phyloP scores from a whole-genome alignment of 2,797 vertebrate species.

The Acridotheres tristis region DNA sequence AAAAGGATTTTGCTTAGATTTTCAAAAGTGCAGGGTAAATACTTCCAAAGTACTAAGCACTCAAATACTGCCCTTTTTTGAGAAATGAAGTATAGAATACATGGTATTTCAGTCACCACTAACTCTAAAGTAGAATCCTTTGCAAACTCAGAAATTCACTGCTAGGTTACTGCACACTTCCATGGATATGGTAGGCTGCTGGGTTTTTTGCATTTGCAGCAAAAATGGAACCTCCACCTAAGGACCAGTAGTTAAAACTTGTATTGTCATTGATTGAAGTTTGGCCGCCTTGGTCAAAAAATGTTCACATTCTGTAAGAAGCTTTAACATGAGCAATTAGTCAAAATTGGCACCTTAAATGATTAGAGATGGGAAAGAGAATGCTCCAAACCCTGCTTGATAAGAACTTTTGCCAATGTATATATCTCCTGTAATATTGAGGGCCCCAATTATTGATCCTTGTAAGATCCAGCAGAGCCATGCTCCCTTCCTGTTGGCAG shows the following conservation, averaged over 20 bases:
- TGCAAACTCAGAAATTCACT: background rate
- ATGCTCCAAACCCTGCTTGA: background rate
- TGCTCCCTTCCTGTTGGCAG: background rate
- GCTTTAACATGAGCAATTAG: background rate
- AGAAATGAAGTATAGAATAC: background rate
- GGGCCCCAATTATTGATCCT: background rate
- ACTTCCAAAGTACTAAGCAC: conserved; percentile 2
- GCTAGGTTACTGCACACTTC: background rate
- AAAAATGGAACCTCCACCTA: background rate
- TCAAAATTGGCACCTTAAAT: background rate
- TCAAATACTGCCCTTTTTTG: background rate
- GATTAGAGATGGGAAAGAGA: background rate
- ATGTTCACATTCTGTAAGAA: background rate
- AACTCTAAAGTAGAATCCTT: background rate
- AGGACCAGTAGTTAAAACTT: background rate
- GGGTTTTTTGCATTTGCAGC: background rate
- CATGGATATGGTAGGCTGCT: background rate
- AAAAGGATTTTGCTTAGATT: conserved; percentile 27
- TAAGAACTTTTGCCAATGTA: background rate
- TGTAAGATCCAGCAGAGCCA: background rate
- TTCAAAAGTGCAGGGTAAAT: conserved; percentile 10
- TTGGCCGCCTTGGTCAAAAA: background rate
- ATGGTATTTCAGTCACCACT: conserved; percentile 1
- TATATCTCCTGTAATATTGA: background rate
- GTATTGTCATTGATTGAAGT: background rate